Evolutionary conservation across 2,113 vertebrate species (phyloP).

Genomic region (Cheilinus undulatus): DNA sequence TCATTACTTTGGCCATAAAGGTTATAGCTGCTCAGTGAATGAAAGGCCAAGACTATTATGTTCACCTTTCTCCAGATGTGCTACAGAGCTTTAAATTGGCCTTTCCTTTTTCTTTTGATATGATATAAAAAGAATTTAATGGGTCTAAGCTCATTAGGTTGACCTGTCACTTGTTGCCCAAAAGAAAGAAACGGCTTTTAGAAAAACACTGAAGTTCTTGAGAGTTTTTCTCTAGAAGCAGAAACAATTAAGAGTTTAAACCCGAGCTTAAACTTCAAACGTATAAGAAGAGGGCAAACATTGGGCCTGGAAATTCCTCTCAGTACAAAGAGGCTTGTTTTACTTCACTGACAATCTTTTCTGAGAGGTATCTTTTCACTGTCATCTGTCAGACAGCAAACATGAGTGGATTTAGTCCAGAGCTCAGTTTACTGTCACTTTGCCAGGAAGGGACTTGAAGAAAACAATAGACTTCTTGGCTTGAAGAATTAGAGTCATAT

Average conservation of each 20-base stretch:
- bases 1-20: constrained; percentile 81
- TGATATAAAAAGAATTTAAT: constrained; percentile 65
- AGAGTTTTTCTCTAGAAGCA: not conserved
- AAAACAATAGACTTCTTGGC: constrained; percentile 61
- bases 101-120: constrained; percentile 71
- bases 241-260: not conserved
- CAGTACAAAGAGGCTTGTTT: constrained; percentile 17
- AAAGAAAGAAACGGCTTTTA: constrained; percentile 19
- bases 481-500: constrained; percentile 59
- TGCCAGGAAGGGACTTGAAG: constrained; percentile 49
- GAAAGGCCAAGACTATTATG: constrained; percentile 80
- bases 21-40: constrained; percentile 79
- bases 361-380: constrained; percentile 26
- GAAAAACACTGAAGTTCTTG: constrained; percentile 22
- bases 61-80: constrained; percentile 74
- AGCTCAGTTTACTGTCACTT: constrained; percentile 49
- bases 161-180: constrained; percentile 65
- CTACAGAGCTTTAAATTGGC: constrained; percentile 76
- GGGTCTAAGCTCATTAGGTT: constrained; percentile 73
- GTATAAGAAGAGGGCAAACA: not conserved
- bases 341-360: constrained; percentile 20
- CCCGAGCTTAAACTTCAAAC: not conserved
- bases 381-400: constrained; percentile 54
- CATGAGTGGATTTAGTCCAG: constrained; percentile 58
- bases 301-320: constrained; percentile 7